Evolutionary conservation across 2,113 vertebrate genomes (phyloP).

Genomic region (Lycaon pictus): DNA sequence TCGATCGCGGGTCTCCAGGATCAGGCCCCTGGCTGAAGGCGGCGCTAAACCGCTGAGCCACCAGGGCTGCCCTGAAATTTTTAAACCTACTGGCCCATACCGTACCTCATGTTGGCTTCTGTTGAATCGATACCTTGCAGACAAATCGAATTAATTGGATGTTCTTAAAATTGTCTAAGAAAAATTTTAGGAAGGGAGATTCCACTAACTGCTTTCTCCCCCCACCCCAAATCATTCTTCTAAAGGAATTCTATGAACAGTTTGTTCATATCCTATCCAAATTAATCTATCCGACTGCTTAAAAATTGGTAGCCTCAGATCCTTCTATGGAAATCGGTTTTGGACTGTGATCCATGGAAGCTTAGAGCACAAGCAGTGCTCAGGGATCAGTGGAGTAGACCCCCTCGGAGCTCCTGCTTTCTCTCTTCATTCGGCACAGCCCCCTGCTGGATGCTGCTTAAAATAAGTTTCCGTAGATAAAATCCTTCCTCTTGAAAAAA

Average conservation of each 20-base stretch:
- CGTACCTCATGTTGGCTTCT: not conserved
- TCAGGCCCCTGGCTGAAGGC: too few relatives aligned
- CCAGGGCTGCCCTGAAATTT: too few relatives aligned
- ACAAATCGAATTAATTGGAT: not conserved
- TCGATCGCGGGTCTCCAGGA: too few relatives aligned
- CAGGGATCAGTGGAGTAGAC: not conserved
- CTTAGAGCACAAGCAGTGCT: not conserved
- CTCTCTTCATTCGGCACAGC: not conserved
- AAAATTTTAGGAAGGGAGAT: too few relatives aligned
- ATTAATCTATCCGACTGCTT: too few relatives aligned
- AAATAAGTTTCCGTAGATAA: not conserved
- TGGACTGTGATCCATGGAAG: not conserved
- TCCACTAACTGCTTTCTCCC: not conserved
- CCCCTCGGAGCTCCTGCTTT: not conserved
- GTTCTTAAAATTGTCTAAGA: not conserved
- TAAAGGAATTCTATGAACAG: not conserved
- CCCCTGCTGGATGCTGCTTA: not conserved
- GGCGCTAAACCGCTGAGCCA: too few relatives aligned
- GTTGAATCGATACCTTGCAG: not conserved
- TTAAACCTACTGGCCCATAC: not conserved
- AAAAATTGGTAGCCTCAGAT: not conserved
- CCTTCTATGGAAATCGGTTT: not conserved
- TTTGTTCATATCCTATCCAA: not conserved
- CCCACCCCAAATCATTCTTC: not conserved
- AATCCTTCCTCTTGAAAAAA: not conserved